phyloP scores from a whole-genome alignment of 2,888 invertebrate genomes.

The Eremobia ochroleuca region DNA sequence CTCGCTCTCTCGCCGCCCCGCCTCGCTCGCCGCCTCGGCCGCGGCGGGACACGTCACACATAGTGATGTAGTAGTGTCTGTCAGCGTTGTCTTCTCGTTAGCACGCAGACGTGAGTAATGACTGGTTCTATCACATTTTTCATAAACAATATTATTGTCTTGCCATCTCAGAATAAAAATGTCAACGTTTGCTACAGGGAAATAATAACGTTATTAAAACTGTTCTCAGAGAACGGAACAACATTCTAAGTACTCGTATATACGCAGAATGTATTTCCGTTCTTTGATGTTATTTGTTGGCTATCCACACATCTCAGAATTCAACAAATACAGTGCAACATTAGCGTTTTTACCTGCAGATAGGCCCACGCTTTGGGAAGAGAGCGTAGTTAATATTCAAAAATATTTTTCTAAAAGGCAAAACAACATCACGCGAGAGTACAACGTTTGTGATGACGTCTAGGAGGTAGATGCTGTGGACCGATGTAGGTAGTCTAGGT shows the following conservation, averaged over 20 bases:
- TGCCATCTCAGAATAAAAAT: constrained; percentile 28
- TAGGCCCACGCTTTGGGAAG: background rate
- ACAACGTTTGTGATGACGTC: background rate
- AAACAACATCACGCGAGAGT: background rate
- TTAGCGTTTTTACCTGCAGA: background rate
- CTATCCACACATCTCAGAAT: too few relatives aligned
- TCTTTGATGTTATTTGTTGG: too few relatives aligned
- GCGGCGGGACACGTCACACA: background rate
- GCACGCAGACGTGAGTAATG: constrained; percentile 29
- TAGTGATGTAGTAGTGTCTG: constrained; percentile 12
- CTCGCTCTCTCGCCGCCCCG: background rate
- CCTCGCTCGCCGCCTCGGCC: background rate
- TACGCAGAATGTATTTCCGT: background rate
- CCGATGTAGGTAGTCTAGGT: too few relatives aligned
- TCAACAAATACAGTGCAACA: background rate
- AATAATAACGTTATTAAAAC: constrained; percentile 12
- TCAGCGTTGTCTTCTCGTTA: constrained; percentile 26
- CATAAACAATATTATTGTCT: constrained; percentile 5
- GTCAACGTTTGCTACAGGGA: constrained; percentile 14
- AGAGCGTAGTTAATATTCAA: background rate
- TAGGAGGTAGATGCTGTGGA: background rate
- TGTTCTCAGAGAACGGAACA: background rate
- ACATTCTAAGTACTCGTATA: background rate
- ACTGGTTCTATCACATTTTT: constrained; percentile 33
- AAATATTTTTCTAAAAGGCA: background rate